These are phyloP conservation scores for Habropoda laboriosa DNA, from an alignment of 1,140 invertebrate species.

Conservation along the genomic window DNA sequence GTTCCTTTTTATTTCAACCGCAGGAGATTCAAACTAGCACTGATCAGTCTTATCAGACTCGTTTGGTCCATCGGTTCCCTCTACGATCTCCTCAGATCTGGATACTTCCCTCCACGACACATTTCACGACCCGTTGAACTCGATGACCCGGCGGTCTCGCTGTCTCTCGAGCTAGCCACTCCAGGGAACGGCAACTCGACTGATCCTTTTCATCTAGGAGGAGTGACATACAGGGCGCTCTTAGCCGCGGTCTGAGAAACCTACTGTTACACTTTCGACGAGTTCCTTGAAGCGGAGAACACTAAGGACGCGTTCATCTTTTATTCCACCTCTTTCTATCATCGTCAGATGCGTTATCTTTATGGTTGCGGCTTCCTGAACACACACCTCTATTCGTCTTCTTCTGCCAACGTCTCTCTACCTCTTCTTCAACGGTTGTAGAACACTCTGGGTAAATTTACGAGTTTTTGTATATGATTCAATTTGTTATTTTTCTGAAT, in stretches of 20 bases:
- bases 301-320: neutral
- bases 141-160: constrained; percentile 10
- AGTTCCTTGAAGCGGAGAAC: constrained; percentile 23
- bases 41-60: constrained; percentile 33
- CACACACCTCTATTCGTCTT: neutral
- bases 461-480: too few species aligned
- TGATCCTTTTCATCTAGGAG: constrained; percentile 20
- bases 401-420: too few species aligned
- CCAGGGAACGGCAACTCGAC: constrained; percentile 10
- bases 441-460: neutral
- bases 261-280: constrained; percentile 63
- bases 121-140: constrained; percentile 27
- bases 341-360: neutral
- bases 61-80: constrained; percentile 19
- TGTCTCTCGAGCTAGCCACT: neutral
- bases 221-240: neutral
- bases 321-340: constrained; percentile 10
- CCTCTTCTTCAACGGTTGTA: neutral
- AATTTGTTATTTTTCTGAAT: too few species aligned
- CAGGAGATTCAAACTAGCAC: constrained; percentile 8
- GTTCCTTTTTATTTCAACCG: too few species aligned
- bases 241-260: constrained; percentile 31
- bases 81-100: neutral
- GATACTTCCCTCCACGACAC: constrained; percentile 28
- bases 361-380: neutral